Evolutionary conservation across 2,888 invertebrate species (phyloP), one percentile per base, ranked within the genome.

Genomic region (Anthophora plumipes): DNA sequence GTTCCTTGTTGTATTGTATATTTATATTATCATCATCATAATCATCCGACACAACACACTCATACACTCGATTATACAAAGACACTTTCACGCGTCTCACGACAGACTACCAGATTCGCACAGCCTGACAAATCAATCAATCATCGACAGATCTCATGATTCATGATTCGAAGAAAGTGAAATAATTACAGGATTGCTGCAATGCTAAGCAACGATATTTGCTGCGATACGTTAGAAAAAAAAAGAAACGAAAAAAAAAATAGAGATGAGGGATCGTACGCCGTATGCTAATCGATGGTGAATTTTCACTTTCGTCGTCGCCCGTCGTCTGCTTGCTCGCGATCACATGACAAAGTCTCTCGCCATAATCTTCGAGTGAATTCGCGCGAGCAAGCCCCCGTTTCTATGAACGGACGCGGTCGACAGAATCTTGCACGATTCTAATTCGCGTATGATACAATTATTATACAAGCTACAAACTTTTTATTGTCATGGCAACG

Each of bases 401-500:
- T 54, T 57, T 31, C 39, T 31, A 37, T 31, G 31, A 4, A 31
- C 31, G 60, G 59, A 59, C 64, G 54, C 41, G n/a, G 37, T 55
- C 60, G 66, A 11, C 73, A 37, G 67, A 61, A 52, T 4, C 41
- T 69, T n/a, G n/a, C 69, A 20, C 69, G 64, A 37, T 41, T 67
- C 52, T 48, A 46, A 52, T 48, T 75, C 68, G 41, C 57, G 63
- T 82, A 87, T 85, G 63, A 90, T 92, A 92, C 92, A 92, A 87
- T n/a, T 92, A 93, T 91, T 91, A 90, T 92, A 92, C 92, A 92
- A 87, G 75, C 77, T 88, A 81, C 87, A 25, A 89, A 89, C 85
- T 80, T 84, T n/a, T 92, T 92, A 92, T 92, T 92, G 92, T 93
- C 92, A 92, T 92, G 92, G 91, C 92, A 92, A 91, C 88, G 87